Evolutionary conservation across 2,113 vertebrate genomes (phyloP), one percentile per base, ranked within the genome.

Genomic region (Orcinus orca): DNA sequence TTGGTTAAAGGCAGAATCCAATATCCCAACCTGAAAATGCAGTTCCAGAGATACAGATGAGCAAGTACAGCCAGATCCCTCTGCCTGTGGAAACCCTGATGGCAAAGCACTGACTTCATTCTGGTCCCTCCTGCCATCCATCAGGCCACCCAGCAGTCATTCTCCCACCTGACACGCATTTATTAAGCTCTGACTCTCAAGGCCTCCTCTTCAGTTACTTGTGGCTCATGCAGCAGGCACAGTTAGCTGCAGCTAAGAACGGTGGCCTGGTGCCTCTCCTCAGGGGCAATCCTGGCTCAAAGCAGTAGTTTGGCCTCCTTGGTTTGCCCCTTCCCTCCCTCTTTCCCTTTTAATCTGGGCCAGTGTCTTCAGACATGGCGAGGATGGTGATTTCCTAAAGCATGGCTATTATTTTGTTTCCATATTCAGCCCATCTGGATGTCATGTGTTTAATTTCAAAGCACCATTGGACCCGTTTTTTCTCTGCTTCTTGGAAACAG

Each of bases 351-450:
- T 97, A 86, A 97, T 87, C 79, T 18, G 33, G 44, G 29, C 95
- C 81, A 95, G 14, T 41, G 89, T 93, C 82, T 77, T 65, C 74
- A 98, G 97, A 97, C 92, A 67, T 89, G 90, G 97, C 23, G 79
- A 98, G 97, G 96, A 97, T 71, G 97, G 95, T 87, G 85, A 97
- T 96, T 97, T 83, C 77, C 82, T 92, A 96, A 65, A 26, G 38
- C 88, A 97, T 5, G 77, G 96, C 97, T 98, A 96, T 97, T 97
- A 98, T 98, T 98, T 98, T 97, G 97, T 93, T 98, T 98, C 97
- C 97, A 97, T 97, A 98, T 98, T 98, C 96, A 92, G 97, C 23
- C 91, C 85, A 95, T 93, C 97, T 97, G 90, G 96, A 85, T 76
- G 90, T 26, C 79, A 90, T 93, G 55, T 79, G 70, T 97, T 97